Evolutionary conservation across 2,797 vertebrate species (phyloP), one percentile per base, ranked within the genome.

Genomic region (Cyclura pinguis): DNA sequence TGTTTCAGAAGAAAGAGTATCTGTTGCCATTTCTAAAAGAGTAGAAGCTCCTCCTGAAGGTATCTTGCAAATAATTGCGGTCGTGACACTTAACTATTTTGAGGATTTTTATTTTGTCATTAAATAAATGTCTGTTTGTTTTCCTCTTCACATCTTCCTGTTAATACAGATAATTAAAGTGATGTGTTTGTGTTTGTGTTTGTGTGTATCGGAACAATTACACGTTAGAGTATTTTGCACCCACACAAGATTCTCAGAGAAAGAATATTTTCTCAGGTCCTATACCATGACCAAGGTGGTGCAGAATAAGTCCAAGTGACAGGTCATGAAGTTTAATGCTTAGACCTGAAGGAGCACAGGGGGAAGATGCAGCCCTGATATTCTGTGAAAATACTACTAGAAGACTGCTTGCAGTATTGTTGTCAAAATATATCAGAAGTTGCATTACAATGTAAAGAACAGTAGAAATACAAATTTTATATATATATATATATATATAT

Each of bases 11-110:
- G 96, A 97, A 96, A 95, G 95, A 96, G 55, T 96, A 88, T 94
- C 97, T 85, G 87, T 96, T 94, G 96, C 95, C 72, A 90, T 96
- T 91, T 96, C 97, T 78, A 95, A 94, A 92, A 95, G 95, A 91
- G 96, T 97, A 90, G 96, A 96, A 93, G 86, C 95, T 1, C 94
- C 93, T 62, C 95, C 94, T 73, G 95, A 97, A 97, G 96, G 96
- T 97, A 97, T 64, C 91, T 88, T 91, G 38, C 77, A 86, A 92
- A 67, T 38, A 90, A 76, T 42, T n/a, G 42, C 8, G 72, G 62
- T 10, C 92, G 9, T 81, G 77, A 94, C 87, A 84, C 10, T 12
- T 87, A 78, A 89, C 38, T 4, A 22, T 73, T 55, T 84, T 38
- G 6, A 80, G 27, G 47, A 32, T 24, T 14, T 69, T 80, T 67